Base-by-base conservation (phyloP, 2,113 vertebrate species). In the Delphinapterus leucas region DNA sequence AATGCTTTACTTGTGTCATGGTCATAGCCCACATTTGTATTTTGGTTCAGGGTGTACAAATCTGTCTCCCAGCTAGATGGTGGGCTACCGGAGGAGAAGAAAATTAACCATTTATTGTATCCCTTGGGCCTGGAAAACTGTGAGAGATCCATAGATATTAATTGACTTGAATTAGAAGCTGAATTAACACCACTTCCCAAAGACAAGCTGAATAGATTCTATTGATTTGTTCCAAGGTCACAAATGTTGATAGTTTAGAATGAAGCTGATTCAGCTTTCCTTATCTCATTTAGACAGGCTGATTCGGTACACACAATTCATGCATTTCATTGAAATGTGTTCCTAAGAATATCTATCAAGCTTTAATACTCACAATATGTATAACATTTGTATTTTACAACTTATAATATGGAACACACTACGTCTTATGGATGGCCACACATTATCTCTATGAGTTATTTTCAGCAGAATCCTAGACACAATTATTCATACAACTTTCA, bases 181-280 rank as follows among this genome's bases (percentile, higher is more conserved):
- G 85, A 95, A 92, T 96, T 81, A 94, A 92, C 31, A 67, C 41
- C 38, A 63, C 67, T 83, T 96, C 44, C 81, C 65, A 88, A 90
- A 96, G 80, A 96, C n/a, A 90, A 92, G n/a, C 76, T 53, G 41
- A 94, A 49, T 25, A 95, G 65, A 63, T 17, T 84, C 44, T 87
- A 95, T 96, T n/a, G 88, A 94, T 96, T 95, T 94, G 41, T 76
- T 81, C 87, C 88, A 90, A 97, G 90, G 96, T 95, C 88, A 88
- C 28, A 67, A 70, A 95, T 38, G 47, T 63, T 95, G 84, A 88
- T 76, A 63, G 60, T 84, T 93, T 92, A 77, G 88, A 95, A 95
- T 87, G 44, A 96, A 96, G 88, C 93, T 95, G 94, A 94, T 76
- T 95, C 81, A 95, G 90, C 60, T 95, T 93, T 82, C 33, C n/a